A percentile compares a stretch with the other conserved stretches of the same genome.
These are phyloP conservation scores for Athalia cordata DNA, from an alignment of 2,888 invertebrate genomes.

Conservation along the genomic window DNA sequence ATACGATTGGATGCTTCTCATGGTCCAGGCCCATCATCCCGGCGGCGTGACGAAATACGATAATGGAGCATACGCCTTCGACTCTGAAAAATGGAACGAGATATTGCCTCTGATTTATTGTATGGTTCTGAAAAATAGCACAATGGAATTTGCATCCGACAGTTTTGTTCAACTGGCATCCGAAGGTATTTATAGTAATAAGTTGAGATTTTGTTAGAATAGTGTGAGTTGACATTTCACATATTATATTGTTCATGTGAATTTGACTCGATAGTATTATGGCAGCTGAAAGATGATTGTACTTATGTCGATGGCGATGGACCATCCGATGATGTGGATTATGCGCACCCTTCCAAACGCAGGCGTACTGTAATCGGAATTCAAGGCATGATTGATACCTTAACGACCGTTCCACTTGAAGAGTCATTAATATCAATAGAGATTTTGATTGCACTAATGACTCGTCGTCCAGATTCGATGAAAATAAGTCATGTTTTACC, in stretches of 20 bases:
- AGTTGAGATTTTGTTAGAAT: slow-evolving; percentile 6
- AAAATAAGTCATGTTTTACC: slow-evolving; percentile 65
- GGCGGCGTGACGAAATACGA: slow-evolving; percentile 68
- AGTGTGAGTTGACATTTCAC: neutral
- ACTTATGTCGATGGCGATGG: slow-evolving; percentile 11
- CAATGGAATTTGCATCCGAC: slow-evolving; percentile 53
- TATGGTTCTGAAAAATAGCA: slow-evolving; percentile 67
- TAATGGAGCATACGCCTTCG: slow-evolving; percentile 68
- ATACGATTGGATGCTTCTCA: slow-evolving; percentile 74
- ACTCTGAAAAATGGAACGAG: slow-evolving; percentile 73
- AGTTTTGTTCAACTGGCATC: slow-evolving; percentile 61
- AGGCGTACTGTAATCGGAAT: slow-evolving; percentile 61
- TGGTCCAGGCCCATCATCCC: slow-evolving; percentile 76
- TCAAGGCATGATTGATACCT: slow-evolving; percentile 59
- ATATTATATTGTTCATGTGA: slow-evolving; percentile 1
- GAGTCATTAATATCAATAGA: slow-evolving; percentile 72
- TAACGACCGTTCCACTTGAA: slow-evolving; percentile 64
- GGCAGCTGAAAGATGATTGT: slow-evolving; percentile 28
- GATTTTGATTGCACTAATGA: slow-evolving; percentile 68
- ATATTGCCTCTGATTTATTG: slow-evolving; percentile 70
- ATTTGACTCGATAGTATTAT: slow-evolving; percentile 30
- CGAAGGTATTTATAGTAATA: slow-evolving; percentile 60
- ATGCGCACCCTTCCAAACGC: slow-evolving; percentile 59
- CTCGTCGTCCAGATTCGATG: slow-evolving; percentile 71
- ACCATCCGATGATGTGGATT: slow-evolving; percentile 5